phyloP scores from a whole-genome alignment of 92 coral and sea anemone species.

The Palythoa heliodiscus region DNA sequence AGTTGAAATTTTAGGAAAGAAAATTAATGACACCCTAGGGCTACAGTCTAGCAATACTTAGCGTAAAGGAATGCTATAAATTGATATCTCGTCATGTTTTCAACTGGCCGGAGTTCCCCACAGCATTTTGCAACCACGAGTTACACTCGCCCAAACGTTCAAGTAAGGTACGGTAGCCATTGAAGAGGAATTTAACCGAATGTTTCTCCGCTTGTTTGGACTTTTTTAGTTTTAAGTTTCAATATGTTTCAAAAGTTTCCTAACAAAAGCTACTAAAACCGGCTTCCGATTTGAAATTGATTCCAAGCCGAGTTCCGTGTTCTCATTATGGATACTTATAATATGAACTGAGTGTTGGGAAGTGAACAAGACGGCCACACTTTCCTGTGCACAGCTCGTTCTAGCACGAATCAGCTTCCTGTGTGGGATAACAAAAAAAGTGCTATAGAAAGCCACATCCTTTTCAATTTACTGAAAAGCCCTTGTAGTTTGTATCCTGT shows the following conservation, averaged over 20 bases:
- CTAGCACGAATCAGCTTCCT: not conserved
- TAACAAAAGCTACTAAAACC: not conserved
- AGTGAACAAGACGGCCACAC: not conserved
- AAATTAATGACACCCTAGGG: no score
- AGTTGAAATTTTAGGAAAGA: no score
- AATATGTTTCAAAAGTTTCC: not conserved
- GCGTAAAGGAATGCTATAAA: no score
- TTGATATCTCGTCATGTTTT: no score
- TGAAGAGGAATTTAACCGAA: no score
- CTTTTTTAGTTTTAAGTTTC: no score
- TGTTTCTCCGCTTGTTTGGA: no score
- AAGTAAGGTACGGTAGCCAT: no score
- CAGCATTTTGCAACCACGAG: no score
- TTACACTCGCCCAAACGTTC: no score
- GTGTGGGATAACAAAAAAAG: not conserved
- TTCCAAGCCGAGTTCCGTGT: not conserved
- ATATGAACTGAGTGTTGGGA: not conserved
- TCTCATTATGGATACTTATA: not conserved
- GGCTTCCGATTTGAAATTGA: not conserved
- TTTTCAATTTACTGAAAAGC: not conserved
- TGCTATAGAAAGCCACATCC: not conserved
- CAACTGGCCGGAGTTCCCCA: no score
- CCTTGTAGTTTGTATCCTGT: not conserved
- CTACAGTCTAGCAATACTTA: no score
- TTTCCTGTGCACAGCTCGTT: not conserved